Base-by-base conservation (phyloP, 2,888 invertebrate genomes). In the Ganaspis brasiliensis region DNA sequence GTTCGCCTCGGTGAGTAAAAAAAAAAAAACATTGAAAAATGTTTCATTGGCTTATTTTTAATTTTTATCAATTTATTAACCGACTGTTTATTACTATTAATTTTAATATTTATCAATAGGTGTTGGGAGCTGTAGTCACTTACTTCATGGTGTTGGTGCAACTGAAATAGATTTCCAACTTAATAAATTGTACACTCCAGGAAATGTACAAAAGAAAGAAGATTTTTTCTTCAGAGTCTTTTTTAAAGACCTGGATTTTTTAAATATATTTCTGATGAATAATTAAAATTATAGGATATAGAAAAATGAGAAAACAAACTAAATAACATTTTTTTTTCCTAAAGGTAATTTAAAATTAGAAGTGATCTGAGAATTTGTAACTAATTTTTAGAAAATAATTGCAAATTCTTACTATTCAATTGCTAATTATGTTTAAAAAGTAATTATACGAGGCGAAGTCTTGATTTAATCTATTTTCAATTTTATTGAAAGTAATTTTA, bases 81-180 rank as follows among this genome's bases (percentile, higher is more conserved):
- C 21, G 26, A 24, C 14, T 70, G 37, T 49, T 31, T 70, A 5
- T 57, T 35, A 56, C 59, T 63, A 72, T 73, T 49, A 70, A 37
- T 90, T 92, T 76, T 45, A 8, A 8, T 67, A 37, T 9, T 21
- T 40, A 24, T 67, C 12, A 8, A n/a, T 90, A 97, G 97, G 97
- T 97, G 12, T 93, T 97, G 49, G 97, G 97, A 81, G 97, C 97
- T 52, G 96, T 96, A 4, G 97, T 97, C 0, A 97, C 97, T 35
- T 97, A 97, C 92, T 97, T 97, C 93, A 97, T 97, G 97, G 97
- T 97, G 92, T 92, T 97, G 93, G 96, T 97, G 72, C 97, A 97
- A 91, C 94, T 97, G 88, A 97, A 97, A 90, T 97, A 94, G 82
- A 76, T 37, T 63, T 56, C 40, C 5, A 75, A 70, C 73, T 76